Evolutionary conservation across 2,797 vertebrate species (phyloP), one percentile per base, ranked within the genome.

Genomic region (Manis crassicaudata): DNA sequence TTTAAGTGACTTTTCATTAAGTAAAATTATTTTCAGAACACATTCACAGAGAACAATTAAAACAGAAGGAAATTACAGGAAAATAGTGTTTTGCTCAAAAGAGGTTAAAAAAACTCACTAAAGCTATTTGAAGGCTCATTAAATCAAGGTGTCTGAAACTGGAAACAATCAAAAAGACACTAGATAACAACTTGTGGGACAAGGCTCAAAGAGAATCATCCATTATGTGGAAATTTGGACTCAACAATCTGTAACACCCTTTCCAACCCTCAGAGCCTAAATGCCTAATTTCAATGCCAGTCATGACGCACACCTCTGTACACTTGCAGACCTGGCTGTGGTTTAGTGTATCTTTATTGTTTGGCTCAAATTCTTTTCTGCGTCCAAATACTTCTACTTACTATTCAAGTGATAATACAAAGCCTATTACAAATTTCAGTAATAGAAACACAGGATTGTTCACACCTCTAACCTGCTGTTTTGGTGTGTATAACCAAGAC

Each of bases 1-100:
- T 81, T 84, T 77, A 86, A 70, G 54, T n/a, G 29, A 65, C 20
- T 60, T 90, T 58, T 88, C n/a, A 65, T 95, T 14, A 91, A 83
- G n/a, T 60, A 84, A 81, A 92, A 65, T 70, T n/a, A 52, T 90
- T 43, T 12, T 77, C 23, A 17, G 37, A 83, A 90, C 43, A 52
- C 3, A 79, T 75, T 93, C 68, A 65, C n/a, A 83, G 82, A 70
- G 21, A 86, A 81, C 27, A 91, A 81, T 60, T 80, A 75, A 88
- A 50, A 79, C n/a, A 77, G 3, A 37, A 17, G n/a, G 23, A 77
- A 65, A 52, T 72, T 65, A 60, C 12, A 88, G 27, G 25, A 77
- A 76, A 62, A n/a, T 11, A 54, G 29, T 40, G 40, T 67, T 91
- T 56, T 37, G 7, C 52, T 82, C 35, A 65, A 35, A 65, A 73